A percentile compares a stretch with the other conserved stretches of the same genome.
phyloP scores from a whole-genome alignment of 2,113 vertebrate genomes.

The Tautogolabrus adspersus region DNA sequence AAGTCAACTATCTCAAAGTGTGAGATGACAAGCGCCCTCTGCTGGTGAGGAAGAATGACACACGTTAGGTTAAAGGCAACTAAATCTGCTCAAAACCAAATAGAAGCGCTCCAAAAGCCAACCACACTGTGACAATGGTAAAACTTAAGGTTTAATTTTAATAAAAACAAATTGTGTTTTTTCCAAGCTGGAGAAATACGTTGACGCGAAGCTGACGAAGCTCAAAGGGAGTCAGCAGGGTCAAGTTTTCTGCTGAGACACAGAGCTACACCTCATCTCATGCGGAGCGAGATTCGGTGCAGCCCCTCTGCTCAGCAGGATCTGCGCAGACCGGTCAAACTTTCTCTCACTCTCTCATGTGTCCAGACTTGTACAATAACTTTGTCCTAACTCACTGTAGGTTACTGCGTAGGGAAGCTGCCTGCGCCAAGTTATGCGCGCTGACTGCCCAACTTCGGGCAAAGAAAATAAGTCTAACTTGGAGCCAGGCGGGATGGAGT shows the following conservation, averaged over 20 bases:
- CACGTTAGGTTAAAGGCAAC: not conserved
- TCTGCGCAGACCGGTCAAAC: slow-evolving; percentile 47
- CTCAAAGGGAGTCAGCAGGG: slow-evolving; percentile 11
- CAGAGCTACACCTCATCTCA: slow-evolving; percentile 2
- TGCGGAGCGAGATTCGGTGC: slow-evolving; percentile 27
- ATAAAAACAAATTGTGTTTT: fast-evolving
- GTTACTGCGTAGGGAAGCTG: not conserved
- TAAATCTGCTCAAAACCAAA: not conserved
- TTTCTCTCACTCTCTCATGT: slow-evolving; percentile 26
- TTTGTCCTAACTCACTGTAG: not conserved
- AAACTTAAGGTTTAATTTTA: not conserved
- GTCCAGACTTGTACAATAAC: slow-evolving; percentile 41
- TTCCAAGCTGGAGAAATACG: not conserved
- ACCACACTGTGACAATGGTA: too few species aligned
- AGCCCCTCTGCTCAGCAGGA: slow-evolving; percentile 25
- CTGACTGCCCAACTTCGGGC: slow-evolving; percentile 50
- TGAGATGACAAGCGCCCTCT: slow-evolving; percentile 44
- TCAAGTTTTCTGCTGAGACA: slow-evolving; percentile 17
- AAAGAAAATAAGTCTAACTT: not conserved
- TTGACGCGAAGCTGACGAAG: not conserved
- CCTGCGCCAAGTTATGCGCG: slow-evolving; percentile 49
- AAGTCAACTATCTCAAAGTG: not conserved
- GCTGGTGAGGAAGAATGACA: slow-evolving; percentile 27
- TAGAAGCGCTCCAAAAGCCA: too few species aligned
- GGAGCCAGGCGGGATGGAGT: slow-evolving; percentile 43